phyloP scores from a whole-genome alignment of 2,113 vertebrate species.

The Boulengeromyrus knoepffleri region DNA sequence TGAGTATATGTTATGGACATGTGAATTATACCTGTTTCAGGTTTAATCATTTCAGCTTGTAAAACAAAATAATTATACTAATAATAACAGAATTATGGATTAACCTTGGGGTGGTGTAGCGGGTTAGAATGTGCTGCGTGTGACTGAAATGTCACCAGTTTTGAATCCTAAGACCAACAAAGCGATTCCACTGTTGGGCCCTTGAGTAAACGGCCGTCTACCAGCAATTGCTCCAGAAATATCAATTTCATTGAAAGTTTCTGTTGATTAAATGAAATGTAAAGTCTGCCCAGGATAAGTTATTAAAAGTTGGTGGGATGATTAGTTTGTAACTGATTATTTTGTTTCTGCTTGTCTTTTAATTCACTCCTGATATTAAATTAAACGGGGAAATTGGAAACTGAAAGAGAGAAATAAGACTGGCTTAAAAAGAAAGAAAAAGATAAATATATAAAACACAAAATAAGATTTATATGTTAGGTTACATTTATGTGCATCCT shows the following conservation, averaged over 20 bases:
- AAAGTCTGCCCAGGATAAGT: background rate
- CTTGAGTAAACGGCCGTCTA: background rate
- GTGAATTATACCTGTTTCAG: background rate
- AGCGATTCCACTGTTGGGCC: background rate
- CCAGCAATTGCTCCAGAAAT: background rate
- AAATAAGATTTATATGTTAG: background rate
- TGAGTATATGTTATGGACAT: background rate
- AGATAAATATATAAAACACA: background rate
- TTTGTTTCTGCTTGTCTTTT: background rate
- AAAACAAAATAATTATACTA: background rate
- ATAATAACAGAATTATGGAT: background rate
- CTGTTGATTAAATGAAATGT: background rate
- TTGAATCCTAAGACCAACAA: background rate
- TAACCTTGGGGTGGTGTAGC: background rate
- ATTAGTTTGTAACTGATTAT: background rate
- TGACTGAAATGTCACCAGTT: background rate
- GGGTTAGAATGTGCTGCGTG: background rate
- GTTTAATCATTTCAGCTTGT: background rate
- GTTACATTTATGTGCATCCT: too few species aligned
- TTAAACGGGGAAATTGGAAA: background rate
- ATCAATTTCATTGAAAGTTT: background rate
- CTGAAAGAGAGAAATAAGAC: background rate
- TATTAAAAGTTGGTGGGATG: background rate
- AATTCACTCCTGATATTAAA: background rate
- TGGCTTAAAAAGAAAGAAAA: background rate